Percentiles rank a stretch among this genome's conserved stretches.
These are phyloP conservation scores for Xestia c-nigrum DNA, from an alignment of 2,888 invertebrate genomes.

Conservation along the genomic window DNA sequence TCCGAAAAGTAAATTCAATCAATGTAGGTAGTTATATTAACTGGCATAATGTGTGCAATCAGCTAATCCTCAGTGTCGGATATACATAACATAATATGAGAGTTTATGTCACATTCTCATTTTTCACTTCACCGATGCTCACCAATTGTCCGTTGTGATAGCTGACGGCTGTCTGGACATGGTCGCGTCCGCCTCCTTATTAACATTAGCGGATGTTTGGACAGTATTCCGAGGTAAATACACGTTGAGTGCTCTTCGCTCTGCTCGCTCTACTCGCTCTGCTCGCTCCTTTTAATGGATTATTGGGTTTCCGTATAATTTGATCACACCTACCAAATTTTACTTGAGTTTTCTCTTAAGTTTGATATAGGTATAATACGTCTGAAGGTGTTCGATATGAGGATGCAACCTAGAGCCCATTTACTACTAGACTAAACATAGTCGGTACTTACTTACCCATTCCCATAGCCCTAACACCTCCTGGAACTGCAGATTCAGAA, in stretches of 20 bases:
- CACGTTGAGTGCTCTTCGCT: conserved; percentile 1
- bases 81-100: too few species aligned
- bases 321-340: conserved; percentile 18
- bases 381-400: background rate
- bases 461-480: background rate
- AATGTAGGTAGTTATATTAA: background rate
- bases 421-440: background rate
- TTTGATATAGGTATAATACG: background rate
- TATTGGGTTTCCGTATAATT: conserved; percentile 6
- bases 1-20: background rate
- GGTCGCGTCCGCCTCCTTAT: background rate
- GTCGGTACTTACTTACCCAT: background rate
- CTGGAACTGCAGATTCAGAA: background rate
- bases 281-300: background rate
- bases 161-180: background rate
- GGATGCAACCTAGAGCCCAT: background rate
- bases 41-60: background rate
- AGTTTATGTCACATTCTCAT: background rate
- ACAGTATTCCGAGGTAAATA: background rate
- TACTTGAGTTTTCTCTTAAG: background rate
- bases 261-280: background rate
- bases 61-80: background rate
- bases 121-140: background rate
- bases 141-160: background rate
- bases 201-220: conserved; percentile 21